Conservation (phyloP, 2,888 invertebrate species). For the Tridacna gigas region DNA sequence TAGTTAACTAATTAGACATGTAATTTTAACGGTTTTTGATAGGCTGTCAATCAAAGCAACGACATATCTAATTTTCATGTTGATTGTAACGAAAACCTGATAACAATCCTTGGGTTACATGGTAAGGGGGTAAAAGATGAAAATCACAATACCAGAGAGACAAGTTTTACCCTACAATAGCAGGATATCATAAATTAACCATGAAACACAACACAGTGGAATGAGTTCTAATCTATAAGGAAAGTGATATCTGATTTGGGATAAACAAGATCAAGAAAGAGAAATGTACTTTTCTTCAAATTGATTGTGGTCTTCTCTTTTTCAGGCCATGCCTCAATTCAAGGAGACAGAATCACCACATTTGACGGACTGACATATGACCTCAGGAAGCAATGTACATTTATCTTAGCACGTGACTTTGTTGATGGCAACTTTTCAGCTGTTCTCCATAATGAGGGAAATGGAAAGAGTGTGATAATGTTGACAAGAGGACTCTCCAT, state of each 20-base stretch:
- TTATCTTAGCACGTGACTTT: slow-evolving; percentile 93
- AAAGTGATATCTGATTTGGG: no score
- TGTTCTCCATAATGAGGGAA: slow-evolving; percentile 5
- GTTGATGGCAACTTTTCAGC: slow-evolving; percentile 92
- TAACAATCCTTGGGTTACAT: no score
- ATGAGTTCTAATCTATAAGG: no score
- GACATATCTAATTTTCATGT: no score
- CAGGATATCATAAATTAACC: no score
- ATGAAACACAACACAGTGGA: no score
- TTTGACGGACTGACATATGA: slow-evolving; percentile 93
- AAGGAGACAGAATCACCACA: slow-evolving; percentile 92
- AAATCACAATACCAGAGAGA: no score
- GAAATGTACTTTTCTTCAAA: not conserved
- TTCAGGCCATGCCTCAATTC: slow-evolving; percentile 92
- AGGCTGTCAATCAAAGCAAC: no score
- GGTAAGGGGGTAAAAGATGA: no score
- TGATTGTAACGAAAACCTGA: no score
- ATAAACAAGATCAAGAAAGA: no score
- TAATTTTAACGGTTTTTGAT: not conserved
- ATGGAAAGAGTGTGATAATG: slow-evolving; percentile 68
- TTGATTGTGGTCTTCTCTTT: not conserved
- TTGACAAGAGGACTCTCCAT: slow-evolving; percentile 64
- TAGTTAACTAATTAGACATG: not conserved
- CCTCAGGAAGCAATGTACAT: slow-evolving; percentile 91
- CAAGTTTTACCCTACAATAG: no score